Conservation (phyloP, 2,113 vertebrate species). For the Rhea americana region DNA sequence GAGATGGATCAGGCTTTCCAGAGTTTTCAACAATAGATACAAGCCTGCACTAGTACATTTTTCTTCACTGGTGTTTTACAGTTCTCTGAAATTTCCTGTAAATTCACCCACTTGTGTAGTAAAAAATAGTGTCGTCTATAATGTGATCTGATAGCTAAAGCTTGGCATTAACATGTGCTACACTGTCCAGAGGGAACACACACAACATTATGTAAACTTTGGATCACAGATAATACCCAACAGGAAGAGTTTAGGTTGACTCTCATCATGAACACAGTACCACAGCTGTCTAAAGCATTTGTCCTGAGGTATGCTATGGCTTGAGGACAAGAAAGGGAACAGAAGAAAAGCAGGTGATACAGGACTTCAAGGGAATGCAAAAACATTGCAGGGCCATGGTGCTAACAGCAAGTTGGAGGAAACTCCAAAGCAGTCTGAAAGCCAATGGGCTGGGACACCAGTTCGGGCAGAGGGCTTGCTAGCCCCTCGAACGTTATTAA, state of each 20-base stretch:
- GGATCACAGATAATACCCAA: not conserved
- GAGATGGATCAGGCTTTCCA: not conserved
- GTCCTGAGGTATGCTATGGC: not conserved
- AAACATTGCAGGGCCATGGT: not conserved
- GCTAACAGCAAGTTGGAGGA: not conserved
- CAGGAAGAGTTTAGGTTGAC: not conserved
- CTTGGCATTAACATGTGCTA: not conserved
- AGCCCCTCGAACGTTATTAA: accelerated
- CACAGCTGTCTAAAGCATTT: not conserved
- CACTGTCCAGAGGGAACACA: not conserved
- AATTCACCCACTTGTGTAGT: not conserved
- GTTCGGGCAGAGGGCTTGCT: not conserved
- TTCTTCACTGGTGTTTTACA: not conserved
- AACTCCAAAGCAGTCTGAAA: accelerated
- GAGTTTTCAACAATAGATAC: not conserved
- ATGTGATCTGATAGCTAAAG: not conserved
- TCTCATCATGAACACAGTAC: not conserved
- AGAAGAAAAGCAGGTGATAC: not conserved
- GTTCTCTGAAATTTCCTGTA: not conserved
- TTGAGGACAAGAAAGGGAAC: not conserved
- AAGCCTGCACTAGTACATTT: not conserved
- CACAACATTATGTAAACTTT: not conserved
- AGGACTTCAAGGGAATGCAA: not conserved
- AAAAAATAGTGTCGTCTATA: not conserved
- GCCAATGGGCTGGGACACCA: not conserved